These are phyloP conservation scores for Pygoscelis antarcticus DNA, from an alignment of 2,113 vertebrate species.

Conservation along the genomic window DNA sequence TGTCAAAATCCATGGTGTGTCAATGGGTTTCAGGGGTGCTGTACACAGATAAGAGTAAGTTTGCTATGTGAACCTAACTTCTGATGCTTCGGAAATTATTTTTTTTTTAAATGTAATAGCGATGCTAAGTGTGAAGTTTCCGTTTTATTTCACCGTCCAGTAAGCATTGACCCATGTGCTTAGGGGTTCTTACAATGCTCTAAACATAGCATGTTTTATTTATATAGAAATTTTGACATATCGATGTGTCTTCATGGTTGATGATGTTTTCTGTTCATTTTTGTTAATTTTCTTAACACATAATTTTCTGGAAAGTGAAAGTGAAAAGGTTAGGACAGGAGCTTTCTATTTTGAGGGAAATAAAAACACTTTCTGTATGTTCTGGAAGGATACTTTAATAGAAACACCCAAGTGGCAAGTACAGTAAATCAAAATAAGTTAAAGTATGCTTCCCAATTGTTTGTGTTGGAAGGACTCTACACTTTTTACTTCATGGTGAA, in stretches of 20 bases:
- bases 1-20: not conserved
- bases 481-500: slow-evolving; percentile 29
- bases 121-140: not conserved
- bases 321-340: not conserved
- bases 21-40: not conserved
- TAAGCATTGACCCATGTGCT: not conserved
- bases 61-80: not conserved
- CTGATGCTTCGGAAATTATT: not conserved
- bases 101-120: not conserved
- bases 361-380: not conserved
- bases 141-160: not conserved
- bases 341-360: slow-evolving; percentile 19
- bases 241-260: not conserved
- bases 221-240: not conserved
- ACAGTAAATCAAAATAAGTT: slow-evolving; percentile 59
- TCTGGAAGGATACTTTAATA: slow-evolving; percentile 18
- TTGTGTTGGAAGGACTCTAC: slow-evolving; percentile 44
- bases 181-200: not conserved
- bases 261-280: not conserved
- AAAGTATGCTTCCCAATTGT: slow-evolving; percentile 51
- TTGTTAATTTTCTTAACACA: not conserved
- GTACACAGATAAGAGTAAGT: not conserved
- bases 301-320: not conserved
- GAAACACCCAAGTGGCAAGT: slow-evolving; percentile 4
- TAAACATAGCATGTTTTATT: not conserved